Percentiles rank a stretch among this genome's conserved stretches.
Conservation (phyloP, 1,140 invertebrate species). For the Diorhabda sublineata region DNA sequence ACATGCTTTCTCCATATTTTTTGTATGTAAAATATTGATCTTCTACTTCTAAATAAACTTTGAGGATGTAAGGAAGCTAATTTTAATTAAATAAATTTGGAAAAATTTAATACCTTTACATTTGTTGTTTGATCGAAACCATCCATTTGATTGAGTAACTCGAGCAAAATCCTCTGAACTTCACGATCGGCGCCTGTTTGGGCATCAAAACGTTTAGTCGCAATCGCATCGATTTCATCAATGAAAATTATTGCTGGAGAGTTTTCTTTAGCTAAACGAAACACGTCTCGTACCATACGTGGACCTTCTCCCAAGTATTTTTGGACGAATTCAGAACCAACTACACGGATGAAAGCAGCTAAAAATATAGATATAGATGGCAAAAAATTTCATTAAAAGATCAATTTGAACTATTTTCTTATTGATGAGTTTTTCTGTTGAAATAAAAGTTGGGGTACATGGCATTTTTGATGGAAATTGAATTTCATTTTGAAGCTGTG, state of each 20-base stretch:
- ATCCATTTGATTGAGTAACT: constrained; percentile 99
- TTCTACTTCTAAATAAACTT: no score
- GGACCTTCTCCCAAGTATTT: constrained; percentile 99
- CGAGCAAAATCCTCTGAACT: constrained; percentile 96
- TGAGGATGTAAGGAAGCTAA: no score
- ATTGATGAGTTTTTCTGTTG: no score
- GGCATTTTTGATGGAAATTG: no score
- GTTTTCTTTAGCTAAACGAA: constrained; percentile 98
- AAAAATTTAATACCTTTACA: constrained; percentile 72
- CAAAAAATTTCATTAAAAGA: constrained; percentile 4
- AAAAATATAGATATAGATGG: constrained; percentile 34
- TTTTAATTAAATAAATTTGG: no score
- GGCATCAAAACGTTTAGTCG: constrained; percentile 97
- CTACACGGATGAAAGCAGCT: constrained; percentile 97
- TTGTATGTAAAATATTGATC: no score
- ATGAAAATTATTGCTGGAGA: constrained; percentile 99
- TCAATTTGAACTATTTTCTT: not conserved
- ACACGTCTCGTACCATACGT: constrained; percentile 98
- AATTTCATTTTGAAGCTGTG: no score
- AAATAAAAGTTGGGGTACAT: no score
- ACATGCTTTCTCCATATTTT: no score
- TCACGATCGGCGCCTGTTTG: constrained; percentile 99
- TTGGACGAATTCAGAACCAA: constrained; percentile 99
- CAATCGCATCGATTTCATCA: constrained; percentile 98
- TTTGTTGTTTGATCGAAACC: constrained; percentile 99